phyloP scores from a whole-genome alignment of 2,113 vertebrate genomes.

The Emydura subglobosa region DNA sequence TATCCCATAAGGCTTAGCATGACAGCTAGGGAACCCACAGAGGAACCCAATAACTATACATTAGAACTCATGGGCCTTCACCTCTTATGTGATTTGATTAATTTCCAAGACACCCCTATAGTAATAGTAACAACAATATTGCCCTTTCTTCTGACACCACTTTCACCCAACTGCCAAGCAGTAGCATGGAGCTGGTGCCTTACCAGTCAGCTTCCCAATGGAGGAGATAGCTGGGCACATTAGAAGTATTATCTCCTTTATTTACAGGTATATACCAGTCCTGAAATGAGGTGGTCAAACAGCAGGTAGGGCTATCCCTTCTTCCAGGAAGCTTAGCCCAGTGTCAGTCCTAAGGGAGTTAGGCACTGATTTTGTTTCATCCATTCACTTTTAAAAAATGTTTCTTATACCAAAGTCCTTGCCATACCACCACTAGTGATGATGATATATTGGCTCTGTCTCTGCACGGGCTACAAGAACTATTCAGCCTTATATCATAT shows the following conservation, averaged over 20 bases:
- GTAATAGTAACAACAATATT: not conserved
- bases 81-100: not conserved
- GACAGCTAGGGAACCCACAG: not conserved
- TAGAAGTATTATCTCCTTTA: not conserved
- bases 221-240: not conserved
- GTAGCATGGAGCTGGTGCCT: not conserved
- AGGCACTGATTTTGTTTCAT: conserved; percentile 10
- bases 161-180: not conserved
- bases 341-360: not conserved
- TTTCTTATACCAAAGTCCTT: conserved; percentile 5
- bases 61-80: not conserved
- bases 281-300: not conserved
- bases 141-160: not conserved
- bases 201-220: not conserved
- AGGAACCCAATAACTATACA: not conserved
- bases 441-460: not conserved
- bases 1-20: not conserved
- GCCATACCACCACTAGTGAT: not conserved
- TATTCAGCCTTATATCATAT: not conserved
- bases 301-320: not conserved
- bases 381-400: not conserved
- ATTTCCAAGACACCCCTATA: not conserved
- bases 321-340: not conserved
- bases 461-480: not conserved
- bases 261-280: not conserved